Percentiles rank a stretch among this genome's conserved stretches.
Conservation (phyloP, 1,140 invertebrate genomes). For the Danaus plexippus region DNA sequence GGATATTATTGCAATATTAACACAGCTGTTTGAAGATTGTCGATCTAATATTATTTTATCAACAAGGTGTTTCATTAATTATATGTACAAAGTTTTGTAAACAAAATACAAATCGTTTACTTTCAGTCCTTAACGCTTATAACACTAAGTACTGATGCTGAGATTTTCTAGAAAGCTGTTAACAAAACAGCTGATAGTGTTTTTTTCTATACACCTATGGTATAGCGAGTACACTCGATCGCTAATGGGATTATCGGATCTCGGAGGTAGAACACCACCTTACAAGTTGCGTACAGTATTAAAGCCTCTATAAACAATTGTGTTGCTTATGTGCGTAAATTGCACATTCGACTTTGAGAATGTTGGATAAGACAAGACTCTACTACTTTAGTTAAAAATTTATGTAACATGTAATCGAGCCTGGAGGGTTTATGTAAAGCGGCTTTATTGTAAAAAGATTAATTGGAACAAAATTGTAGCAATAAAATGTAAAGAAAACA, state of each 20-base stretch:
- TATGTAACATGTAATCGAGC: too few species aligned
- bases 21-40: too few species aligned
- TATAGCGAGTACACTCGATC: slow-evolving; percentile 28
- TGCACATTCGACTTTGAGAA: slow-evolving; percentile 25
- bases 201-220: slow-evolving; percentile 20
- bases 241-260: slow-evolving; percentile 45
- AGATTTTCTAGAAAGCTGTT: slow-evolving; percentile 19
- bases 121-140: neutral
- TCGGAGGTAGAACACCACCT: slow-evolving; percentile 27
- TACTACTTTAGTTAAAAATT: too few species aligned
- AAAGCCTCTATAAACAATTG: slow-evolving; percentile 23
- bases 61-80: neutral
- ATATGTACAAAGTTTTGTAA: neutral
- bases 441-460: too few species aligned
- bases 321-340: slow-evolving; percentile 29
- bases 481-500: too few species aligned
- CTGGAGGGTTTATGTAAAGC: too few species aligned
- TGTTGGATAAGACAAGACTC: slow-evolving; percentile 4
- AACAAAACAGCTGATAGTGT: slow-evolving; percentile 28
- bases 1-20: too few species aligned
- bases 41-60: too few species aligned
- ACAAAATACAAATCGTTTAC: neutral
- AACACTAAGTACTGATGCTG: neutral
- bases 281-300: slow-evolving; percentile 22
- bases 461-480: too few species aligned